Evolutionary conservation across 2,797 vertebrate species (phyloP).

Genomic region (Lophotriccus pileatus): DNA sequence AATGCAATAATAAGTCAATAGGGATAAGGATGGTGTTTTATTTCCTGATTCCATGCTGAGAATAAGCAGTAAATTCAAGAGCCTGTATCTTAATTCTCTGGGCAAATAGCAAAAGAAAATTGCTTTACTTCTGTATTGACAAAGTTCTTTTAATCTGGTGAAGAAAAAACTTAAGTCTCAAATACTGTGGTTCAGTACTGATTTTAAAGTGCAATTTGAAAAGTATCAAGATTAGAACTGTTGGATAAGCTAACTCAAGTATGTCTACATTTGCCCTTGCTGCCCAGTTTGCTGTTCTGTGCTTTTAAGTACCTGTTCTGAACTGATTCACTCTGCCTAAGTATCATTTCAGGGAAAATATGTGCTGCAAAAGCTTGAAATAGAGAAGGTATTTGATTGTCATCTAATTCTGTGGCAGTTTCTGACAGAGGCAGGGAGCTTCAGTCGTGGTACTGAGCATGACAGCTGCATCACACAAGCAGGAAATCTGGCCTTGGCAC

Average conservation of each 20-base stretch:
- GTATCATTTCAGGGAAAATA: not conserved
- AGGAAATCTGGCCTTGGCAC: not conserved
- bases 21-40: not conserved
- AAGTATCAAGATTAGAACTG: not conserved
- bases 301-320: not conserved
- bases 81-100: not conserved
- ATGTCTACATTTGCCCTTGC: not conserved
- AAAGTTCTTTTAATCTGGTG: not conserved
- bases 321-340: not conserved
- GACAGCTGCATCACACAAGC: not conserved
- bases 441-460: not conserved
- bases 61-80: not conserved
- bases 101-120: not conserved
- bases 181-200: not conserved
- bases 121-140: not conserved
- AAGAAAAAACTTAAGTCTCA: not conserved
- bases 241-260: not conserved
- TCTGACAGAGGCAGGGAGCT: not conserved
- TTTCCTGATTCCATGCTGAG: not conserved
- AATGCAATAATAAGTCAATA: not conserved
- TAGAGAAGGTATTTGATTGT: not conserved
- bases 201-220: not conserved
- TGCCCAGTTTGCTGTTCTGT: not conserved
- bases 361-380: not conserved
- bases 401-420: not conserved